These are phyloP conservation scores for Melanostoma scalare DNA, from an alignment of 2,888 invertebrate genomes.

Conservation along the genomic window DNA sequence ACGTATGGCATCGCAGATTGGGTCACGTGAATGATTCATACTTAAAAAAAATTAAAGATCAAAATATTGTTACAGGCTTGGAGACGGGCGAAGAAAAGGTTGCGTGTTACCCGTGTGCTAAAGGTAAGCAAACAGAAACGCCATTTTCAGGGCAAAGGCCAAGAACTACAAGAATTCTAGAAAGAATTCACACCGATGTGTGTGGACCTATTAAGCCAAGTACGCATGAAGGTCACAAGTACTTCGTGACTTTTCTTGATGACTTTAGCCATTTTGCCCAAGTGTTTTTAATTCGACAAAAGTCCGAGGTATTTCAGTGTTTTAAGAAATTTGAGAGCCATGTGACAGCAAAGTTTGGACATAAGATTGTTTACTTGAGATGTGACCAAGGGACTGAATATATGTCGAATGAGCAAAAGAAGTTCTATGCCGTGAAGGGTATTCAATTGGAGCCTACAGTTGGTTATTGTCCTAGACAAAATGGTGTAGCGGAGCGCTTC, in stretches of 20 bases:
- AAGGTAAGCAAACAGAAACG: slow-evolving; percentile 19
- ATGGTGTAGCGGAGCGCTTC: slow-evolving; percentile 52
- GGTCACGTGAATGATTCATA: slow-evolving; percentile 15
- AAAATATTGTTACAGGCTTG: slow-evolving; percentile 17
- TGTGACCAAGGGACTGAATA: slow-evolving; percentile 49
- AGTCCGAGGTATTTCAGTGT: slow-evolving; percentile 50
- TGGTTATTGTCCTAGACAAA: slow-evolving; percentile 55
- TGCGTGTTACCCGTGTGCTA: slow-evolving; percentile 9
- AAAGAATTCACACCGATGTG: slow-evolving; percentile 33
- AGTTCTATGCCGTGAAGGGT: slow-evolving; percentile 32
- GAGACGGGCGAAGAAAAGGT: slow-evolving; percentile 3
- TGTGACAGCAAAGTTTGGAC: slow-evolving; percentile 42
- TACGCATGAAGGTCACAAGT: slow-evolving; percentile 4
- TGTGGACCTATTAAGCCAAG: slow-evolving; percentile 21
- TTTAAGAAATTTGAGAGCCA: slow-evolving; percentile 49
- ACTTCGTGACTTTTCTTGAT: slow-evolving; percentile 20
- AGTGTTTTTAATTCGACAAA: slow-evolving; percentile 27
- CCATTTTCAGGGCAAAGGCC: slow-evolving; percentile 6
- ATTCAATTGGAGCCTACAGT: slow-evolving; percentile 57
- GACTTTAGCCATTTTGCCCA: slow-evolving; percentile 11
- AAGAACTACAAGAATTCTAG: slow-evolving; percentile 2
- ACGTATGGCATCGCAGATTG: slow-evolving; percentile 14
- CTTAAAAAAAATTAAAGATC: slow-evolving; percentile 4
- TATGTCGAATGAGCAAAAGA: slow-evolving; percentile 50
- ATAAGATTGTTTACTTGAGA: slow-evolving; percentile 30